Evolutionary conservation across 2,113 vertebrate genomes (phyloP).

Genomic region (Amia ocellicauda): DNA sequence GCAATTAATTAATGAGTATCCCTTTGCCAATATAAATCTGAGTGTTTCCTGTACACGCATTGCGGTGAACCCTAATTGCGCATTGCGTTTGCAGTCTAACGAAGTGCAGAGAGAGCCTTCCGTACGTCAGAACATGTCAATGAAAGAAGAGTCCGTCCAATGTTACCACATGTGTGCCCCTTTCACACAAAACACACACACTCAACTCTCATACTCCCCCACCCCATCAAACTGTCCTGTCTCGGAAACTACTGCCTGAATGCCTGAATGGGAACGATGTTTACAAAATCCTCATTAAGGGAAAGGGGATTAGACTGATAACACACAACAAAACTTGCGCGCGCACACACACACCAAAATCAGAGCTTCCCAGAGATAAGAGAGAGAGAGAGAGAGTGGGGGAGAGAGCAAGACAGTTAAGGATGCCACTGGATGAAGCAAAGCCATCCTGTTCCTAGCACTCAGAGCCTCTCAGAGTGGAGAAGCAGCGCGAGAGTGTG

Average conservation of each 20-base stretch:
- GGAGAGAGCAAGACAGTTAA: conserved; percentile 53
- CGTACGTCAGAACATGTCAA: conserved; percentile 42
- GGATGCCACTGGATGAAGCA: conserved; percentile 58
- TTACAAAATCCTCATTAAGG: conserved; percentile 99
- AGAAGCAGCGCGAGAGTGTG: conserved; percentile 55
- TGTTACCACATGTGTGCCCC: conserved; percentile 55
- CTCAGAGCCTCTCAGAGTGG: conserved; percentile 58
- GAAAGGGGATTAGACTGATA: conserved; percentile 84
- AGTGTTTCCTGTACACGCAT: no score
- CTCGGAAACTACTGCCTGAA: conserved; percentile 73
- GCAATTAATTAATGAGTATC: no score
- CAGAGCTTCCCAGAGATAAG: conserved; percentile 90
- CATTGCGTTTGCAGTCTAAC: no score
- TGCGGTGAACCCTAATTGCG: no score
- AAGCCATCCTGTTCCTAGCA: conserved; percentile 75
- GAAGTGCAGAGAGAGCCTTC: no score
- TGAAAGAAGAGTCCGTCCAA: conserved; percentile 48
- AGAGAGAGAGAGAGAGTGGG: conserved; percentile 69
- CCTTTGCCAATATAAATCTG: no score
- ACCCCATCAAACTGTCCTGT: conserved; percentile 73
- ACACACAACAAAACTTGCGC: conserved; percentile 39
- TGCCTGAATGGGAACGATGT: conserved; percentile 79
- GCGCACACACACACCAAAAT: conserved; percentile 43
- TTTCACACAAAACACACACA: conserved; percentile 59
- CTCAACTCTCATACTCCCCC: conserved; percentile 56